Conservation (phyloP, 2,888 invertebrate species). For the Stenurella melanura region DNA sequence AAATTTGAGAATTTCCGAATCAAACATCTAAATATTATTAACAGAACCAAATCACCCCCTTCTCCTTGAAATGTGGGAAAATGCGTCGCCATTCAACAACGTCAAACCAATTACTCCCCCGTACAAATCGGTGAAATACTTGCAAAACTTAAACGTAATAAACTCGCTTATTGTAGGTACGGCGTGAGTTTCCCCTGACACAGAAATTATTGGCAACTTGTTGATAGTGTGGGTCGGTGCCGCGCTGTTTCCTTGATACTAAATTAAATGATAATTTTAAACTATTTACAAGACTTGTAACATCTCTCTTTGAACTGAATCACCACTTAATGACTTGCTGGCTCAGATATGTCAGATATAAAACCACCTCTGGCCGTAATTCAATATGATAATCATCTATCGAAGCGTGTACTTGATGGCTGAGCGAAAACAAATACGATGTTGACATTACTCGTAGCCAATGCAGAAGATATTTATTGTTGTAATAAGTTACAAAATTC, state of each 20-base stretch:
- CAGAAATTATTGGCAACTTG: slow-evolving; percentile 14
- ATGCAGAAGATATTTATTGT: background rate
- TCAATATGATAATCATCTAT: slow-evolving; percentile 2
- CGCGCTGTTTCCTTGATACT: slow-evolving; percentile 2
- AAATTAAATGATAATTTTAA: slow-evolving; percentile 19
- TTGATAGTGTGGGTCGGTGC: background rate
- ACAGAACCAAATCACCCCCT: too few species aligned
- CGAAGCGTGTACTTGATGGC: background rate
- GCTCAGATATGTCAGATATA: background rate
- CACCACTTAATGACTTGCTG: slow-evolving; percentile 7
- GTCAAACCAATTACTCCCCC: background rate
- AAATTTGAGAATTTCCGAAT: too few species aligned
- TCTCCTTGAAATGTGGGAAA: too few species aligned
- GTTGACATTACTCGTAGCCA: background rate
- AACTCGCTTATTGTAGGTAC: background rate
- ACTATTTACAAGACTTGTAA: slow-evolving; percentile 17
- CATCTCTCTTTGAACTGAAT: slow-evolving; percentile 10
- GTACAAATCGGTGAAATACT: background rate
- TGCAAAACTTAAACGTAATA: background rate
- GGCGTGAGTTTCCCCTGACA: background rate
- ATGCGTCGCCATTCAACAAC: background rate
- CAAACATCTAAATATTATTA: too few species aligned
- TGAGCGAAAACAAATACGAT: background rate
- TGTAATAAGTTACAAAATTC: background rate
- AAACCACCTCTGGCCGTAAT: slow-evolving; percentile 12